Evolutionary conservation across 2,113 vertebrate genomes (phyloP), one percentile per base, ranked within the genome.

Genomic region (Psephotus haematonotus): DNA sequence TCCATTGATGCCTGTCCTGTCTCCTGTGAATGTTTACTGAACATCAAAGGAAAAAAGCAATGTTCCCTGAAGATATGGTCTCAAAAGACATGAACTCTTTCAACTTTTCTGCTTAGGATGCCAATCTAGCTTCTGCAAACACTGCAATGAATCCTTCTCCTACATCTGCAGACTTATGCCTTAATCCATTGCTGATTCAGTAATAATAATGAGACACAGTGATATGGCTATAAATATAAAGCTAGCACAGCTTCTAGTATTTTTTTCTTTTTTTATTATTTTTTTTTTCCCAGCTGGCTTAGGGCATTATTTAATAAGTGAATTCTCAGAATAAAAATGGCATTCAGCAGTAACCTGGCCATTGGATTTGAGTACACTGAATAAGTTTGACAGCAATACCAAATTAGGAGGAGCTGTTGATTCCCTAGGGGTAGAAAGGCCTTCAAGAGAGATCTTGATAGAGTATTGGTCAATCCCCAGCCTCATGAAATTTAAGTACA

Each of bases 131-230:
- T 91, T 89, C 74, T 95, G 69, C 41, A 92, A 94, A 82, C 33
- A 69, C n/a, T 76, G 64, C 3, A 2, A 71, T 81, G 75, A 93
- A 79, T 87, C 52, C 27, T 79, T 71, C 64, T 86, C 57, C 55
- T 78, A 47, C 55, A 68, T 76, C 47, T 92, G 69, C 65, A 95
- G 86, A 76, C 63, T 87, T 86, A 83, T n/a, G 17, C 37, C 52
- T 82, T 94, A 90, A 92, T 82, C 81, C 81, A 65, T 33, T 95
- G 81, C 89, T 95, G 84, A 89, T 70, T 91, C 60, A 37, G 75
- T 85, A 92, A 79, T 68, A 75, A 78, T 41, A 79, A 76, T 22
- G 28, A 89, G 69, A 82, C 57, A 57, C 31, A n/a, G 44, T 37
- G 28, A 70, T 86, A 91, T 4, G 52, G 16, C 81, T 85, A 52